phyloP scores from a whole-genome alignment of 2,888 invertebrate species.

The Epinotia bilunana region DNA sequence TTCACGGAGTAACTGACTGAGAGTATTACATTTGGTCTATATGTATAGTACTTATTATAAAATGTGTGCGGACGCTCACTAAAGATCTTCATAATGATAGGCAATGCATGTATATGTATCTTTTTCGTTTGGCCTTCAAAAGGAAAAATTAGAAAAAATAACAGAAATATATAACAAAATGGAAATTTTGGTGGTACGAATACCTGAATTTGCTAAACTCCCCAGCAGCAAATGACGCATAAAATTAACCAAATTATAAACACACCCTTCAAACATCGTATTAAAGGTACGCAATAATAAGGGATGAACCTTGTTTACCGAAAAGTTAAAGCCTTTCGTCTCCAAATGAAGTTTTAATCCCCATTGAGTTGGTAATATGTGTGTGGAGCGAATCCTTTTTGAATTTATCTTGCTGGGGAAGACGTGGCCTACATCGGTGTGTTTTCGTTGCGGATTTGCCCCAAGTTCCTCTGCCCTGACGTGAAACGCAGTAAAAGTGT shows the following conservation, averaged over 20 bases:
- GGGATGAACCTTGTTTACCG: slow-evolving; percentile 70
- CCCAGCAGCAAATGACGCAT: slow-evolving; percentile 6
- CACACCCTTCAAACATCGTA: slow-evolving; percentile 24
- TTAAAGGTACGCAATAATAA: slow-evolving; percentile 71
- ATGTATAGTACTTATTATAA: no score
- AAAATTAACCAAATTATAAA: slow-evolving; percentile 29
- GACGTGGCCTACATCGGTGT: slow-evolving; percentile 77
- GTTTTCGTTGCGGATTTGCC: slow-evolving; percentile 83
- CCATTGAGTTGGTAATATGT: slow-evolving; percentile 78
- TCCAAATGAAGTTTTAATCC: slow-evolving; percentile 78
- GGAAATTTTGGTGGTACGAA: not conserved
- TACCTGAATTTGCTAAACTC: slow-evolving; percentile 4
- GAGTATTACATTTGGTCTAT: no score
- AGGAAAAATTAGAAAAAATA: not conserved
- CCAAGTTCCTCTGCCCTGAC: slow-evolving; percentile 52
- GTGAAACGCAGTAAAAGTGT: slow-evolving; percentile 8
- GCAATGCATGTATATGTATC: no score
- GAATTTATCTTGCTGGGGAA: slow-evolving; percentile 72
- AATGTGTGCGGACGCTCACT: no score
- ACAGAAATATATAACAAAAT: not conserved
- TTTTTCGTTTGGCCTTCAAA: no score
- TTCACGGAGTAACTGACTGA: no score
- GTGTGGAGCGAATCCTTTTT: slow-evolving; percentile 72
- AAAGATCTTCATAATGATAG: no score
- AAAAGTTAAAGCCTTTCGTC: slow-evolving; percentile 68